Conservation (phyloP, 1,140 invertebrate species). For the Drosophila takahashii region DNA sequence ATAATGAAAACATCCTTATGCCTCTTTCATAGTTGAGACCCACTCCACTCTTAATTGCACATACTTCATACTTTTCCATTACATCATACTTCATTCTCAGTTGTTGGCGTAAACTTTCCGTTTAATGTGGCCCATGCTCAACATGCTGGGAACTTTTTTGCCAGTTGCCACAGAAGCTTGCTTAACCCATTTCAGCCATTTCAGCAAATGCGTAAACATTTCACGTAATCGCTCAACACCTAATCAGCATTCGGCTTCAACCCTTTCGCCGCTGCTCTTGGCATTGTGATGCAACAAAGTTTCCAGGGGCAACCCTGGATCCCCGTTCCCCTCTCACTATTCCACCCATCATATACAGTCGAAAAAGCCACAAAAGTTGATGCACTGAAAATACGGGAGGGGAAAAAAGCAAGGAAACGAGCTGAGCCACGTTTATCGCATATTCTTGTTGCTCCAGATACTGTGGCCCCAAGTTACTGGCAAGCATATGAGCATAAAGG, state of each 20-base stretch:
- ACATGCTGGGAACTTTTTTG: conserved; percentile 30
- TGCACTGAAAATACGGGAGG: conserved; percentile 37
- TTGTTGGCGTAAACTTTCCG: not conserved
- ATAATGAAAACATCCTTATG: not conserved
- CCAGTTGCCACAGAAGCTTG: conserved; percentile 12
- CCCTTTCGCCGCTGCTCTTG: conserved; percentile 31
- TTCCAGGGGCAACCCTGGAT: conserved; percentile 11
- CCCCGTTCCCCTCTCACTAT: conserved; percentile 1
- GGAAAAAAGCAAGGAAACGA: conserved; percentile 36
- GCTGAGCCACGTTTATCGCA: conserved; percentile 65
- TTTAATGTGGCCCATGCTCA: conserved; percentile 25
- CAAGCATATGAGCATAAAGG: conserved; percentile 76
- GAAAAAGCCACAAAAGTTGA: conserved; percentile 69
- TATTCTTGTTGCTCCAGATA: conserved; percentile 48
- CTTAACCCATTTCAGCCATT: conserved; percentile 57
- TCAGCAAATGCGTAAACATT: conserved; percentile 73
- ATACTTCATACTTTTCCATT: not conserved
- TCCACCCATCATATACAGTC: not conserved
- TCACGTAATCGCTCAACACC: conserved; percentile 77
- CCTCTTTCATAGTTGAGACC: not conserved
- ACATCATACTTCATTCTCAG: not conserved
- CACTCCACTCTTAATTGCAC: not conserved
- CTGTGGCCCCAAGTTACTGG: conserved; percentile 35
- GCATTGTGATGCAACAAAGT: conserved; percentile 64
- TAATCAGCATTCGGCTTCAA: conserved; percentile 68